Conservation (phyloP, 2,797 vertebrate genomes). For the Philypnodon macrostomus region DNA sequence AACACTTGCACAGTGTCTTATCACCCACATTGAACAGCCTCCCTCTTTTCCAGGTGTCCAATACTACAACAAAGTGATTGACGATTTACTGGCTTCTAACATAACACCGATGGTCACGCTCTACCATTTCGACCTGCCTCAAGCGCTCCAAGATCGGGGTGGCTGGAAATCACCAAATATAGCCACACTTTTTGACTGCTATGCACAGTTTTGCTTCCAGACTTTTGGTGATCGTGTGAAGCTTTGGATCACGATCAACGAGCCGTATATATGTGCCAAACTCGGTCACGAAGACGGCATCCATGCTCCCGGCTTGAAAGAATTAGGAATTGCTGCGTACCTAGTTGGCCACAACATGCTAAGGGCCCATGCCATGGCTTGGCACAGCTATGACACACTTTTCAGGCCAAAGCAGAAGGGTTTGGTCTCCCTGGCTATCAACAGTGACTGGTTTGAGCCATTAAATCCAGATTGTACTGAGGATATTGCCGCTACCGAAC, state of each 20-base stretch:
- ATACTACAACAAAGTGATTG: constrained; percentile 84
- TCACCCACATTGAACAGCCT: not conserved
- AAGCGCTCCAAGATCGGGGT: constrained; percentile 78
- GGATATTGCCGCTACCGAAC: constrained; percentile 70
- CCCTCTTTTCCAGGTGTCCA: constrained; percentile 63
- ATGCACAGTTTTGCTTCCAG: constrained; percentile 81
- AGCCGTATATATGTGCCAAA: constrained; percentile 71
- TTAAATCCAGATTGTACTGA: constrained; percentile 48
- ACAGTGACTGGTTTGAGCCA: constrained; percentile 78
- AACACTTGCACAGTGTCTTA: not conserved
- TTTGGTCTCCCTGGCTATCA: constrained; percentile 72
- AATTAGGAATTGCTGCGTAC: constrained; percentile 71
- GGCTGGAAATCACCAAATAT: constrained; percentile 74
- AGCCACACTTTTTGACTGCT: constrained; percentile 69
- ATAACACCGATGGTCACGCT: constrained; percentile 79
- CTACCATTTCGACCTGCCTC: constrained; percentile 83
- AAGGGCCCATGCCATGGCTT: constrained; percentile 77
- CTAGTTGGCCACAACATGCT: constrained; percentile 78
- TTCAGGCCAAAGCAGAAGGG: constrained; percentile 74
- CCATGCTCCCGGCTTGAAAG: constrained; percentile 72
- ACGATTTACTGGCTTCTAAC: constrained; percentile 71
- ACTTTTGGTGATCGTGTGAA: constrained; percentile 81
- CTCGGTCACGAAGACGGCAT: constrained; percentile 68
- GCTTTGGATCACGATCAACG: constrained; percentile 84
- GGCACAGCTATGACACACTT: constrained; percentile 76